Conservation (phyloP, 2,888 invertebrate species). For the Alcis repandata region DNA sequence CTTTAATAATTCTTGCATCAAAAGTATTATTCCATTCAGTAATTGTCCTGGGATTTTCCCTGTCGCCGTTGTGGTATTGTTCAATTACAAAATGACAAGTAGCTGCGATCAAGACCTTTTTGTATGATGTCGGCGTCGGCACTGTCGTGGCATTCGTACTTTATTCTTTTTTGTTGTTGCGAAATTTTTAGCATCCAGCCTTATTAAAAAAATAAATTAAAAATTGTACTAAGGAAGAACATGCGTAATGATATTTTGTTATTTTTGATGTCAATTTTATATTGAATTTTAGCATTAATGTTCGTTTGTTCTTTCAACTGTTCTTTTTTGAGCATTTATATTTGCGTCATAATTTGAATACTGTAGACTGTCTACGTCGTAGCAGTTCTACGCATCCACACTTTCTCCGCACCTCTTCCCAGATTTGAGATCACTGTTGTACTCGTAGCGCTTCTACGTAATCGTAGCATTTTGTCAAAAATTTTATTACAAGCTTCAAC, state of each 20-base stretch:
- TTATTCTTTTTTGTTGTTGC: too few species aligned
- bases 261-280: too few species aligned
- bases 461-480: background rate
- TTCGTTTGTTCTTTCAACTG: too few species aligned
- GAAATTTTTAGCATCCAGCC: too few species aligned
- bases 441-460: background rate
- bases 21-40: slow-evolving; percentile 7
- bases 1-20: slow-evolving; percentile 11
- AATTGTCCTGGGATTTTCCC: slow-evolving; percentile 8
- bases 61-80: slow-evolving; percentile 3
- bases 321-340: too few species aligned
- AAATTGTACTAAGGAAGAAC: too few species aligned
- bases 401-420: background rate
- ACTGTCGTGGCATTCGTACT: too few species aligned
- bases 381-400: background rate
- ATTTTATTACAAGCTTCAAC: too few species aligned
- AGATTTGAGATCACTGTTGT: background rate
- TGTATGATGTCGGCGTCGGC: background rate
- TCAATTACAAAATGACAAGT: slow-evolving; percentile 1
- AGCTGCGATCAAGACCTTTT: slow-evolving; percentile 1
- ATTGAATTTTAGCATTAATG: too few species aligned
- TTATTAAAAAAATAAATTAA: too few species aligned
- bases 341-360: background rate
- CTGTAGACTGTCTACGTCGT: background rate
- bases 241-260: too few species aligned